These are phyloP conservation scores for Frankliniella intonsa DNA, from an alignment of 2,888 invertebrate species.

Conservation along the genomic window DNA sequence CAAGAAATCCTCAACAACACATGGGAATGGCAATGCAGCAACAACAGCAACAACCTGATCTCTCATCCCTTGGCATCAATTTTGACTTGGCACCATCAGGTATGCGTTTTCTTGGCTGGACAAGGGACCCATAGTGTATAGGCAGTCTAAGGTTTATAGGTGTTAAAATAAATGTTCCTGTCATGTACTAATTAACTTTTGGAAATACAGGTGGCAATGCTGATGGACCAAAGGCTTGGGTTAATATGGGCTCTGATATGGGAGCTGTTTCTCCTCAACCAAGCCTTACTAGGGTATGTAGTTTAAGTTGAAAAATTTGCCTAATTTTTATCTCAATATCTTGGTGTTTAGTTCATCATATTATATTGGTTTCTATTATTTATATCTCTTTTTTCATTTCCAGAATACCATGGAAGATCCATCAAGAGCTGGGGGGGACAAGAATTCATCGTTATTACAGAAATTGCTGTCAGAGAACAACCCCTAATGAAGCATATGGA, in stretches of 20 bases:
- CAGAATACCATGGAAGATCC: slow-evolving; percentile 71
- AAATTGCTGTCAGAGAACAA: slow-evolving; percentile 76
- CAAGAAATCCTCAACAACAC: slow-evolving; percentile 47
- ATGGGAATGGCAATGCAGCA: slow-evolving; percentile 46
- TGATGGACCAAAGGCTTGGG: slow-evolving; percentile 54
- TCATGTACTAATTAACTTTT: slow-evolving; percentile 29
- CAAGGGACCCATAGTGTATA: no score
- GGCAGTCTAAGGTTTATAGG: slow-evolving; percentile 21
- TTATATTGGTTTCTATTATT: slow-evolving; percentile 25
- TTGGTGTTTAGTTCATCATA: not conserved
- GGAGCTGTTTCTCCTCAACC: slow-evolving; percentile 53
- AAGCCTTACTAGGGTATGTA: slow-evolving; percentile 57
- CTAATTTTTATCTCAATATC: not conserved
- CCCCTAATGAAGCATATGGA: not conserved
- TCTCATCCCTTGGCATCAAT: slow-evolving; percentile 64
- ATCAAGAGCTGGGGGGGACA: slow-evolving; percentile 62
- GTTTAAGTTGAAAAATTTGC: not conserved
- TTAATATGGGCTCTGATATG: slow-evolving; percentile 50
- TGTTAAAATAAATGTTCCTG: not conserved
- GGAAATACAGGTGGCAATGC: slow-evolving; percentile 48
- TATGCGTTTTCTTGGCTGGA: slow-evolving; percentile 43
- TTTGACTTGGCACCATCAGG: slow-evolving; percentile 64
- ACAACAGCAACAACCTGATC: slow-evolving; percentile 57
- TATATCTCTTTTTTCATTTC: slow-evolving; percentile 41
- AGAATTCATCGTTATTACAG: slow-evolving; percentile 76